phyloP scores from a whole-genome alignment of 2,797 vertebrate species.

The Syndactyla subalaris region DNA sequence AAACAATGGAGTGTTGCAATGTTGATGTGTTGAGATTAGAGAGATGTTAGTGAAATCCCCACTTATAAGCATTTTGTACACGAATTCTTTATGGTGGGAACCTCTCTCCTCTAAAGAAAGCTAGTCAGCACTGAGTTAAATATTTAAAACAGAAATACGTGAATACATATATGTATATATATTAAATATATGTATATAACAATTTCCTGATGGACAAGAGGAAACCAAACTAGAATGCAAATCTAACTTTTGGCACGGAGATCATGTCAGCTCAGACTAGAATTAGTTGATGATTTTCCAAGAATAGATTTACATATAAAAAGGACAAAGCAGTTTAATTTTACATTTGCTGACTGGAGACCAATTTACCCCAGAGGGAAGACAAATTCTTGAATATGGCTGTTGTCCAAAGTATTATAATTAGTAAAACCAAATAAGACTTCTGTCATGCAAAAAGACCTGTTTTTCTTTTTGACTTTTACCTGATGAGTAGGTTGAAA shows the following conservation, averaged over 20 bases:
- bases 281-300: constrained; percentile 70
- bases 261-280: constrained; percentile 58
- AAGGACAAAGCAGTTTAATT: constrained; percentile 36
- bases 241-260: constrained; percentile 65
- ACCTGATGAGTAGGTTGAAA: background rate
- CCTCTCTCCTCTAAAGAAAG: background rate
- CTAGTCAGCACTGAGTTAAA: background rate
- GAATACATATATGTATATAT: no score
- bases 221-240: constrained; percentile 63
- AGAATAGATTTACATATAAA: constrained; percentile 63
- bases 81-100: background rate
- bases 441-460: background rate
- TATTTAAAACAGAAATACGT: background rate
- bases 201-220: constrained; percentile 32
- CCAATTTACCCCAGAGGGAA: background rate
- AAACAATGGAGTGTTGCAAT: background rate
- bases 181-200: background rate
- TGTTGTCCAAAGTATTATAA: constrained; percentile 38
- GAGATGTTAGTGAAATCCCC: background rate
- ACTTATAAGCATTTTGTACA: background rate
- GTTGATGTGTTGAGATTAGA: background rate
- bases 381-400: background rate
- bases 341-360: background rate
- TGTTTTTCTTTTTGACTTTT: background rate
- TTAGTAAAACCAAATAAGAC: constrained; percentile 4